Percentiles rank a stretch among this genome's conserved stretches.
phyloP scores from a whole-genome alignment of 2,113 vertebrate species.

The Addax nasomaculatus region DNA sequence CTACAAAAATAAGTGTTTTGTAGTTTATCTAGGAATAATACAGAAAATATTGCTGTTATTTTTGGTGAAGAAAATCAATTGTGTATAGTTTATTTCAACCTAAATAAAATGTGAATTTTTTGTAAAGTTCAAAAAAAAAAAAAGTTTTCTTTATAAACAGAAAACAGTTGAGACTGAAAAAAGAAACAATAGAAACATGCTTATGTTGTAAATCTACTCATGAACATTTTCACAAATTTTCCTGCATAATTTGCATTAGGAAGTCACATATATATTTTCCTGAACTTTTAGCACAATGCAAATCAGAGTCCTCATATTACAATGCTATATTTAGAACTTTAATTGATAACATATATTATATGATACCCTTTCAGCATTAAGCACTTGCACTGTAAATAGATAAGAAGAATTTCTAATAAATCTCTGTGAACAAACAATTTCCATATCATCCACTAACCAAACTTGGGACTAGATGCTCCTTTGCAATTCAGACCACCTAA shows the following conservation, averaged over 20 bases:
- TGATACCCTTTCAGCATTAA: neutral
- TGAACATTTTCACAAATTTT: neutral
- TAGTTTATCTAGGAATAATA: too few relatives aligned
- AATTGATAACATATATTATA: neutral
- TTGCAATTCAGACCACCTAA: neutral
- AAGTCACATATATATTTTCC: neutral
- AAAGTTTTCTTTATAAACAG: neutral
- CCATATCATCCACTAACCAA: neutral
- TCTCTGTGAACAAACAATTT: neutral
- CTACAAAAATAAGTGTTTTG: too few relatives aligned
- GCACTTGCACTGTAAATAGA: neutral
- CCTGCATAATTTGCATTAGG: neutral
- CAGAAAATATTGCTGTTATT: too few relatives aligned
- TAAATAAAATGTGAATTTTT: too few relatives aligned
- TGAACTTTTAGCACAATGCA: neutral
- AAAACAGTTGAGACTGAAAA: neutral
- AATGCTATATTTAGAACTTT: neutral
- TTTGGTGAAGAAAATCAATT: too few relatives aligned
- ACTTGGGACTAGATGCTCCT: neutral
- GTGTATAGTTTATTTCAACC: too few relatives aligned
- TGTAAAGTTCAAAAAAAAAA: too few relatives aligned
- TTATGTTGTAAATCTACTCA: neutral
- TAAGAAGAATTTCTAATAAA: neutral
- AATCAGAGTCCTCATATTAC: neutral
- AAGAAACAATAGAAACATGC: neutral